Evolutionary conservation across 2,888 invertebrate genomes (phyloP), one percentile per base, ranked within the genome.

Genomic region (Xanthia togata): DNA sequence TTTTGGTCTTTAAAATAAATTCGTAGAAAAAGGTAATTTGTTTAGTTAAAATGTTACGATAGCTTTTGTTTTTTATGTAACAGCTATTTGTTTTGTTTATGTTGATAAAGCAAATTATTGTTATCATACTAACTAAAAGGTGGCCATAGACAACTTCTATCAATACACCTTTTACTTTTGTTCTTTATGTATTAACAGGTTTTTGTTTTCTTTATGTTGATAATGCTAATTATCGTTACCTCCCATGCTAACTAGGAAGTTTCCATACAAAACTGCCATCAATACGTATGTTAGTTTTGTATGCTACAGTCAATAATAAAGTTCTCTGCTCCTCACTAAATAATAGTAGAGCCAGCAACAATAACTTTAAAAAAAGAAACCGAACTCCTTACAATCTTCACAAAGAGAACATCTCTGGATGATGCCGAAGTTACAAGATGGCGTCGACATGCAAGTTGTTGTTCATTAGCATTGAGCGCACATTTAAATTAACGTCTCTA

Each of bases 1-100:
- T 83, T 85, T 83, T 73, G 75, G 71, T 77, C 73, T 71, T 76
- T 67, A 67, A 80, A 76, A 84, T 79, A 85, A 82, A 78, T 82
- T 76, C 63, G 60, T 63, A 12, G 47, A 55, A 73, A 57, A 76
- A 74, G 74, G 62, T 73, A 81, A 78, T 85, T 73, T 76, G 76
- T 85, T 72, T 74, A n/a, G 70, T 73, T 44, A 70, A 69, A 78
- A 78, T 67, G 63, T 65, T 84, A 70, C 55, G 55, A 47, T 5
- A 38, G 74, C 50, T 60, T 47, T 81, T 75, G 50, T 77, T 68
- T 35, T 81, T 62, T 71, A 50, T 23, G 14, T 35, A 50, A 72
- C 47, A 64, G 77, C n/a, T 65, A 69, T 84, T 73, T 60, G 26
- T 60, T 77, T 67, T 57, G 41, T 75, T 65, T 60, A 72, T 53